phyloP scores from a whole-genome alignment of 1,140 invertebrate genomes.

The Diabrotica undecimpunctata region DNA sequence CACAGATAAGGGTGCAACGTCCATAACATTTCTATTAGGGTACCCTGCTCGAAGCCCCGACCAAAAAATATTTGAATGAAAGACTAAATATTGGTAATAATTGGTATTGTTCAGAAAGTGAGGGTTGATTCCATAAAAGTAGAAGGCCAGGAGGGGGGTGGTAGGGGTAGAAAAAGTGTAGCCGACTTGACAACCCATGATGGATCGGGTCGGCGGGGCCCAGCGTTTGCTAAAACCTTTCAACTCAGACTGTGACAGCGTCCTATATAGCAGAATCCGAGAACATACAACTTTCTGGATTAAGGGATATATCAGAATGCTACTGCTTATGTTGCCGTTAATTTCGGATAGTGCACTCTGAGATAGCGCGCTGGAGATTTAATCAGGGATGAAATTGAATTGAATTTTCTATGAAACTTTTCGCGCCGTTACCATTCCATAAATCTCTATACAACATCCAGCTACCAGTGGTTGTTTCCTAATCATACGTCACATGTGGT shows the following conservation, averaged over 20 bases:
- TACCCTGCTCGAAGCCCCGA: neutral
- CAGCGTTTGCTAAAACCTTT: constrained; percentile 44
- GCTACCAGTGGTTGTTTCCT: too few species aligned
- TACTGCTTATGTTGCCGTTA: constrained; percentile 5
- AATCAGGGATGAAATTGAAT: too few species aligned
- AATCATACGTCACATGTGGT: too few species aligned
- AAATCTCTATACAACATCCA: too few species aligned
- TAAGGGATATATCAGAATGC: constrained; percentile 16
- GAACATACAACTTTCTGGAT: constrained; percentile 22
- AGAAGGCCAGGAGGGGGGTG: constrained; percentile 23
- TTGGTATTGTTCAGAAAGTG: constrained; percentile 18
- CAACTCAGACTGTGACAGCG: constrained; percentile 39
- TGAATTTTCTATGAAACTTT: too few species aligned
- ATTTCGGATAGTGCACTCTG: constrained; percentile 15
- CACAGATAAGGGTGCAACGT: constrained; percentile 12
- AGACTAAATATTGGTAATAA: constrained; percentile 23
- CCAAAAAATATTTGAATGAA: constrained; percentile 19
- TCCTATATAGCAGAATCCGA: constrained; percentile 20
- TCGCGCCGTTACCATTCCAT: too few species aligned
- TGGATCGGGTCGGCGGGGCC: constrained; percentile 41
- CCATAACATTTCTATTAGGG: constrained; percentile 18
- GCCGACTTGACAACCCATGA: constrained; percentile 46
- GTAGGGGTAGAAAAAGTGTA: constrained; percentile 37
- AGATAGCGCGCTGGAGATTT: neutral
- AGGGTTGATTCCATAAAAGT: constrained; percentile 13